These are phyloP conservation scores for Listronotus bonariensis DNA, from an alignment of 1,140 invertebrate species.

Conservation along the genomic window DNA sequence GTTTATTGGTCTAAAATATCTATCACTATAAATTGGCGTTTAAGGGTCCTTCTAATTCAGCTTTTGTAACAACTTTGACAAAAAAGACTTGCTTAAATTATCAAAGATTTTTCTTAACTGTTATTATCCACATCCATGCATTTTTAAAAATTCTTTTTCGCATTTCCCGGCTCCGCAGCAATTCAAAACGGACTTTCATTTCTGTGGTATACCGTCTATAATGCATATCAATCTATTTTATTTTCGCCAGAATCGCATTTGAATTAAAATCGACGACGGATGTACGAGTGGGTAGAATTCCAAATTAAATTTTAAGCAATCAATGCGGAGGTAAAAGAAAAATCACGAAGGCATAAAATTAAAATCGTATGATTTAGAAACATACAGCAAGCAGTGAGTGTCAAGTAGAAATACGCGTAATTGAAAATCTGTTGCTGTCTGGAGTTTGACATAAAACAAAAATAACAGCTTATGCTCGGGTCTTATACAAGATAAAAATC, in stretches of 20 bases:
- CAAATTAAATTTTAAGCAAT: conserved; percentile 34
- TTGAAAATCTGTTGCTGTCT: conserved; percentile 28
- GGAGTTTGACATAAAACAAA: conserved; percentile 21
- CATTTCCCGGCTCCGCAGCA: too few species aligned
- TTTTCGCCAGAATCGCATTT: conserved; percentile 22
- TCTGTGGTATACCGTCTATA: conserved; percentile 15
- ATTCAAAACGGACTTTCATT: too few species aligned
- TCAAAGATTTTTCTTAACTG: too few species aligned
- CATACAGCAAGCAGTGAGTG: conserved; percentile 1
- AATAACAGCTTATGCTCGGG: conserved; percentile 12
- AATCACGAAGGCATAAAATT: conserved; percentile 33
- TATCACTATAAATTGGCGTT: too few species aligned
- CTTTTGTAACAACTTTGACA: too few species aligned
- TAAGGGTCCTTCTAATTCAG: too few species aligned
- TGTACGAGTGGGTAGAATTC: conserved; percentile 31
- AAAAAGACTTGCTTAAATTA: too few species aligned
- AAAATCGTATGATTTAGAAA: conserved; percentile 30
- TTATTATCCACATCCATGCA: too few species aligned
- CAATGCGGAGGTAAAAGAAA: conserved; percentile 28
- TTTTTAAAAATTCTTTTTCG: too few species aligned
- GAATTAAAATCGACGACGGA: conserved; percentile 13
- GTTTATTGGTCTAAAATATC: too few species aligned
- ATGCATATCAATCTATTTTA: conserved; percentile 34
- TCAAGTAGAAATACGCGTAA: conserved; percentile 23
- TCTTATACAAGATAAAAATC: neutral